A percentile compares a stretch with the other conserved stretches of the same genome.
Evolutionary conservation across 2,113 vertebrate genomes (phyloP).

Genomic region (Oreochromis niloticus): DNA sequence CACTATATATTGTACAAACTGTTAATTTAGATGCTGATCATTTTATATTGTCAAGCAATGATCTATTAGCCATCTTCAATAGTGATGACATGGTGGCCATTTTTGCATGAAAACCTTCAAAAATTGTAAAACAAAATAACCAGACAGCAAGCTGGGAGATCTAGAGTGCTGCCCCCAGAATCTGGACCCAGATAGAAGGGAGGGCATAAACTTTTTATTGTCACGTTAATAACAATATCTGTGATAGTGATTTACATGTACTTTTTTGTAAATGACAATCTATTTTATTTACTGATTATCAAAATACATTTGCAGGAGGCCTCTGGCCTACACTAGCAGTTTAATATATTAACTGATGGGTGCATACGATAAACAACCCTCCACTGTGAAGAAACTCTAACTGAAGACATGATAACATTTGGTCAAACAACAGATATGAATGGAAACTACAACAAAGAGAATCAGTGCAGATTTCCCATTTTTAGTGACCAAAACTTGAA

Average conservation of each 20-base stretch:
- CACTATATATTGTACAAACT: background rate
- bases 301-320: background rate
- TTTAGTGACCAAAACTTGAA: background rate
- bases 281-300: background rate
- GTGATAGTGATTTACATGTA: background rate
- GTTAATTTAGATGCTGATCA: background rate
- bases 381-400: background rate
- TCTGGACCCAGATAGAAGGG: background rate
- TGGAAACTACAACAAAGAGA: background rate
- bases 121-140: background rate
- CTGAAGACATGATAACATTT: background rate
- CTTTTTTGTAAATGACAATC: fast-evolving
- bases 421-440: background rate
- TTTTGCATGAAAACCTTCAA: background rate
- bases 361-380: fast-evolving
- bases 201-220: background rate
- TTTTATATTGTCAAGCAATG: background rate
- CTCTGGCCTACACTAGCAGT: background rate
- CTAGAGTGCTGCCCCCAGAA: background rate
- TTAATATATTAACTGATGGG: background rate
- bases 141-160: background rate
- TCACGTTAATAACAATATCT: background rate
- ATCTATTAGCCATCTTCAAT: background rate
- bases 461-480: background rate
- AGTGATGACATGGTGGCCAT: fast-evolving